Percentiles rank a stretch among this genome's conserved stretches.
These are phyloP conservation scores for Engystomops pustulosus DNA, from an alignment of 2,113 vertebrate genomes.

Conservation along the genomic window DNA sequence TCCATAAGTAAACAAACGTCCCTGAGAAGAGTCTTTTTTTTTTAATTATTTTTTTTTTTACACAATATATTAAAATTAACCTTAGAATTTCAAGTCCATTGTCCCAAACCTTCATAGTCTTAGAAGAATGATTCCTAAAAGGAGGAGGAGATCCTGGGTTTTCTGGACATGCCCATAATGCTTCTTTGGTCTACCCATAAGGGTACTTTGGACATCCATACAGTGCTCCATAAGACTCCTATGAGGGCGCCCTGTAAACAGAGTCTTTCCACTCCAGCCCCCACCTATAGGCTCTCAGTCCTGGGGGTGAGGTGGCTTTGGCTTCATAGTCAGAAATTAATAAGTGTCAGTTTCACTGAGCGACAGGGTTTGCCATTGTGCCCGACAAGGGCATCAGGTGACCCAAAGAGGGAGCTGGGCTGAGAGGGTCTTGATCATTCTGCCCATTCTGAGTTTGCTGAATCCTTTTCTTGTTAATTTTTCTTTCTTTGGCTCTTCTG, in stretches of 20 bases:
- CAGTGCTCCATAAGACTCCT: background rate
- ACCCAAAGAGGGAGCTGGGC: slow-evolving; percentile 70
- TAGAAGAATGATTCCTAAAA: slow-evolving; percentile 17
- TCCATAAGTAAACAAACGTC: background rate
- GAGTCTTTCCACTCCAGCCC: background rate
- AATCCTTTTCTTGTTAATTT: slow-evolving; percentile 81
- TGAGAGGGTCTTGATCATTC: slow-evolving; percentile 69
- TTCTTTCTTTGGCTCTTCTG: slow-evolving; percentile 79
- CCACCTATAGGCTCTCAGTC: background rate
- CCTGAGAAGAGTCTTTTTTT: slow-evolving; percentile 11
- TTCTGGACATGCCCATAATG: background rate
- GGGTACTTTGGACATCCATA: background rate
- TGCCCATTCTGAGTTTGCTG: slow-evolving; percentile 74
- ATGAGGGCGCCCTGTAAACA: background rate
- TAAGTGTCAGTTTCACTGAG: slow-evolving; percentile 1
- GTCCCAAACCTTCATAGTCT: slow-evolving; percentile 29
- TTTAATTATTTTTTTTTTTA: slow-evolving; percentile 9
- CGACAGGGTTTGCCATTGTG: slow-evolving; percentile 61
- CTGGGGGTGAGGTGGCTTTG: background rate
- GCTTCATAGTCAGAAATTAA: background rate
- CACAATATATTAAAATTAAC: slow-evolving; percentile 44
- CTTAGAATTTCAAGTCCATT: slow-evolving; percentile 19
- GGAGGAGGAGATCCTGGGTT: background rate
- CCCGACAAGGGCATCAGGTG: slow-evolving; percentile 59
- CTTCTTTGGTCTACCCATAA: background rate